phyloP scores from a whole-genome alignment of 2,113 vertebrate species.

The Leucopsar rothschildi region DNA sequence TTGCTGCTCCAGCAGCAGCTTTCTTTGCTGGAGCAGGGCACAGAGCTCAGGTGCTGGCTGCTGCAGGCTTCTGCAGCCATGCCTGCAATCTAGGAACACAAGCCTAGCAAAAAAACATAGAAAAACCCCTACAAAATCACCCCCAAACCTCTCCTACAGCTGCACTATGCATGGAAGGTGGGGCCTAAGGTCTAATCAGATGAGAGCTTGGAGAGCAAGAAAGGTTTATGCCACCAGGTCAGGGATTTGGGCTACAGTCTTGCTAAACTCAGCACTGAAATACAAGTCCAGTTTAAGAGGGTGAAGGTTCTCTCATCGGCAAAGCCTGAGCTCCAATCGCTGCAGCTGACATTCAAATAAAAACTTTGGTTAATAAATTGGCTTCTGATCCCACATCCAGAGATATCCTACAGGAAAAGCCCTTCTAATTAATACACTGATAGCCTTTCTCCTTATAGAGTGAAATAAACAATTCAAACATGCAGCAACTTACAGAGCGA shows the following conservation, averaged over 20 bases:
- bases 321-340: background rate
- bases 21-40: background rate
- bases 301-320: background rate
- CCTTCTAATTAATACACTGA: background rate
- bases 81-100: background rate
- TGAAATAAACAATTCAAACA: background rate
- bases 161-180: fast-evolving
- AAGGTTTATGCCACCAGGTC: background rate
- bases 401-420: background rate
- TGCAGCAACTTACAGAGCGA: background rate
- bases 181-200: background rate
- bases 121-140: background rate
- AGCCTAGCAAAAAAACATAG: background rate
- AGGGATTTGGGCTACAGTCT: background rate
- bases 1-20: background rate
- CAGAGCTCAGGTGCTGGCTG: background rate
- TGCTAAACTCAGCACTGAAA: background rate
- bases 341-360: background rate
- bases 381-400: background rate
- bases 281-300: background rate
- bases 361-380: background rate
- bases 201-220: background rate
- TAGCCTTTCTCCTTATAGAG: background rate
- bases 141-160: background rate
- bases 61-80: background rate